Evolutionary conservation across 2,113 vertebrate species (phyloP).

Genomic region (Eira barbara): DNA sequence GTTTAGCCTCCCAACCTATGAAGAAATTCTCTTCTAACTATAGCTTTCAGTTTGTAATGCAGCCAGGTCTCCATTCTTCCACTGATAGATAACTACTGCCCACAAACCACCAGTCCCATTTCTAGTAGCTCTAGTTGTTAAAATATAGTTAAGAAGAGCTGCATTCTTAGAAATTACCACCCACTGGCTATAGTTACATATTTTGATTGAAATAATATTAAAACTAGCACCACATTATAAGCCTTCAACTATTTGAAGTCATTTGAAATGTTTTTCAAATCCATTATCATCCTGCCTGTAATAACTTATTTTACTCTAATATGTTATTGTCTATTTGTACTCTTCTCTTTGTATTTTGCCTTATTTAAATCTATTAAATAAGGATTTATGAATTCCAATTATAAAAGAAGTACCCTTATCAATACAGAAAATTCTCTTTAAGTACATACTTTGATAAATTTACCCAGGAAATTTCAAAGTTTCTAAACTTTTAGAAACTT

Average conservation of each 20-base stretch:
- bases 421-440: background rate
- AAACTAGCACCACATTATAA: background rate
- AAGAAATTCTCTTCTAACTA: background rate
- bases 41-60: background rate
- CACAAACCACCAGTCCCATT: background rate
- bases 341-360: background rate
- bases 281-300: background rate
- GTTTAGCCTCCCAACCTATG: background rate
- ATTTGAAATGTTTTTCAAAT: slow-evolving; percentile 5
- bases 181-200: background rate
- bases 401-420: background rate
- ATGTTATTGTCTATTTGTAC: background rate
- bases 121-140: background rate
- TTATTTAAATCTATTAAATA: background rate
- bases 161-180: background rate
- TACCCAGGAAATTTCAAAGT: background rate
- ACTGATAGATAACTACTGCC: background rate
- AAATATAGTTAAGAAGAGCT: background rate
- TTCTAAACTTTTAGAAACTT: background rate
- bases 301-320: background rate
- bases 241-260: background rate
- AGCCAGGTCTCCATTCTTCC: background rate
- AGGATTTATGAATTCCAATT: background rate
- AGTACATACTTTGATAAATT: background rate
- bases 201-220: background rate